Evolutionary conservation across 1,140 invertebrate species (phyloP), one percentile per base, ranked within the genome.

Genomic region (Pseudachorutes palmiensis): DNA sequence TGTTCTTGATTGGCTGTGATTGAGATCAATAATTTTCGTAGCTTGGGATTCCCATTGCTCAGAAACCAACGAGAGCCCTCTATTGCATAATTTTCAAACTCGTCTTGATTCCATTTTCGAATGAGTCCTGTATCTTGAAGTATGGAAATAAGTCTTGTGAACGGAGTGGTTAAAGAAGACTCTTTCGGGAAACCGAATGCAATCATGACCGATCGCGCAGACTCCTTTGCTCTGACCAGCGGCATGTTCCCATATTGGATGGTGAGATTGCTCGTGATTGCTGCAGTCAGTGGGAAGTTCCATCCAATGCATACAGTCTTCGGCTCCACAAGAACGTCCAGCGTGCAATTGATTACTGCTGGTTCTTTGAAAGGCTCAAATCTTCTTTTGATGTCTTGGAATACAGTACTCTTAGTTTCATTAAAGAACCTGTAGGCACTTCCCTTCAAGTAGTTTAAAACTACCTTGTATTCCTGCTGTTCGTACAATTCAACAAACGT

Each of bases 291-390:
- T 45, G 49, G 22, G n/a, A 51, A 30, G 24, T 60, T 45, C 33
- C 60, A 67, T 2, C 32, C 65, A 1, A 67, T 41, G 36, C 65
- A 67, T 29, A 55, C 65, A 2, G 65, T 62, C 32, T 32, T 67
- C 9, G 58, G 28, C 19, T 67, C 22, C 1, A 67, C 1, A 22
- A 62, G 19, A 24, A 58, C 41, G 1, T 26, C 26, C 28, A 51
- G 31, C 1, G 61, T 36, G 29, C 65, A 67, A 9, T 19, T 9
- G 9, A 45, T 9, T 19, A 19, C 36, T 9, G 9, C 19, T 9
- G 9, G 9, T 45, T 45, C 36, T 19, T 12, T 45, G 19, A 12
- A 12, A 45, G 9, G n/a, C 61, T 19, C 3, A 30, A 66, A 60
- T 29, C 45, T 0, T 12, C 31, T 66, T 24, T 16, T 29, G 0